These are phyloP conservation scores for Bellardia bayeri DNA, from an alignment of 2,888 invertebrate species.

Conservation along the genomic window DNA sequence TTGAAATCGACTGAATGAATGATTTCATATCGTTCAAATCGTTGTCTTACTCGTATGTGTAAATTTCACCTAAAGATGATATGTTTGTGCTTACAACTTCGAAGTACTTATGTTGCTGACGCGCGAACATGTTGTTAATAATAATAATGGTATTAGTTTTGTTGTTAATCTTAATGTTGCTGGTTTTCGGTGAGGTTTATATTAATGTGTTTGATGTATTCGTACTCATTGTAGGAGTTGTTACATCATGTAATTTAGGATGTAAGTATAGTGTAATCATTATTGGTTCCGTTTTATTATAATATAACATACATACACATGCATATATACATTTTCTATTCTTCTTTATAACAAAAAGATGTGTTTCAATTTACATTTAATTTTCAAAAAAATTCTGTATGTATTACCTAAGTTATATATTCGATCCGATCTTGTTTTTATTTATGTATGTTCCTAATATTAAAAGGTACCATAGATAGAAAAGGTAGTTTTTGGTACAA, in stretches of 20 bases:
- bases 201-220: constrained; percentile 9
- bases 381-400: too few relatives aligned
- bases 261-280: constrained; percentile 22
- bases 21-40: constrained; percentile 34
- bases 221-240: constrained; percentile 11
- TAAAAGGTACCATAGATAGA: too few relatives aligned
- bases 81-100: constrained; percentile 23
- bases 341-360: too few relatives aligned
- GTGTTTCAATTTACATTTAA: too few relatives aligned
- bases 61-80: constrained; percentile 39
- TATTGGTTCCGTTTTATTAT: background rate
- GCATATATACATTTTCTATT: too few relatives aligned
- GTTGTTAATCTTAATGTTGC: background rate
- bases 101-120: constrained; percentile 51
- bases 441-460: too few relatives aligned
- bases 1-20: constrained; percentile 39
- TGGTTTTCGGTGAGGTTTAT: background rate
- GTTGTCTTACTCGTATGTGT: constrained; percentile 4
- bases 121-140: constrained; percentile 64
- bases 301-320: background rate
- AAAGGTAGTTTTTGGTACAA: too few relatives aligned
- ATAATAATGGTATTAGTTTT: constrained; percentile 42
- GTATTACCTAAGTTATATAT: too few relatives aligned
- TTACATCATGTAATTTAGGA: constrained; percentile 42
- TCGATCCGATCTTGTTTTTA: too few relatives aligned